These are phyloP conservation scores for Acestrorhynchus altus DNA, from an alignment of 2,797 vertebrate species.

Conservation along the genomic window DNA sequence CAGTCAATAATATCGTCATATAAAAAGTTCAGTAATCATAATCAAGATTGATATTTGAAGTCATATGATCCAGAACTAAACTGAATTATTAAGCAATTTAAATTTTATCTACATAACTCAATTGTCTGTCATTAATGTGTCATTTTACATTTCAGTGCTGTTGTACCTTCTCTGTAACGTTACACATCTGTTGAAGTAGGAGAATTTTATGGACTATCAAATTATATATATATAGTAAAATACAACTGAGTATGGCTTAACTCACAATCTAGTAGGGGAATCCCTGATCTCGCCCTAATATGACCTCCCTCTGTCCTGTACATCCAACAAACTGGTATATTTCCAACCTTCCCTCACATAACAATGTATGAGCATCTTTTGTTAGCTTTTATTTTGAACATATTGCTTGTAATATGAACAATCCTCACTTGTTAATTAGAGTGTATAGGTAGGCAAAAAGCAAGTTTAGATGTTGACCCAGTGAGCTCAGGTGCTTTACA, in stretches of 20 bases:
- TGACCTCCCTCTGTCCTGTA: neutral
- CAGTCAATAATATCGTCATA: no score
- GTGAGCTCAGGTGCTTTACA: constrained; percentile 1
- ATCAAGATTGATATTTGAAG: no score
- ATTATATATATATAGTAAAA: neutral
- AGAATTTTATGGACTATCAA: neutral
- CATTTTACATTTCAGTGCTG: neutral
- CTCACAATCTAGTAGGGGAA: neutral
- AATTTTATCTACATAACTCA: no score
- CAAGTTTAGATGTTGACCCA: neutral
- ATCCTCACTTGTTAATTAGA: neutral
- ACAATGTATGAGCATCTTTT: neutral
- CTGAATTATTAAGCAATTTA: no score
- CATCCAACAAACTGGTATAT: no score
- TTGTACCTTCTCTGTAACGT: neutral
- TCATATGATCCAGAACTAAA: no score
- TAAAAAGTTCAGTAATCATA: no score
- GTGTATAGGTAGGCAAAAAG: neutral
- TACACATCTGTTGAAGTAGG: neutral
- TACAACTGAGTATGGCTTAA: neutral
- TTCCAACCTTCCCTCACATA: no score
- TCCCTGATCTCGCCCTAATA: neutral
- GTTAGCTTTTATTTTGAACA: neutral
- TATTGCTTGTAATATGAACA: neutral
- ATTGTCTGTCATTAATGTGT: no score